Evolutionary conservation across 2,888 invertebrate genomes (phyloP).

Genomic region (Aphrophora alni): DNA sequence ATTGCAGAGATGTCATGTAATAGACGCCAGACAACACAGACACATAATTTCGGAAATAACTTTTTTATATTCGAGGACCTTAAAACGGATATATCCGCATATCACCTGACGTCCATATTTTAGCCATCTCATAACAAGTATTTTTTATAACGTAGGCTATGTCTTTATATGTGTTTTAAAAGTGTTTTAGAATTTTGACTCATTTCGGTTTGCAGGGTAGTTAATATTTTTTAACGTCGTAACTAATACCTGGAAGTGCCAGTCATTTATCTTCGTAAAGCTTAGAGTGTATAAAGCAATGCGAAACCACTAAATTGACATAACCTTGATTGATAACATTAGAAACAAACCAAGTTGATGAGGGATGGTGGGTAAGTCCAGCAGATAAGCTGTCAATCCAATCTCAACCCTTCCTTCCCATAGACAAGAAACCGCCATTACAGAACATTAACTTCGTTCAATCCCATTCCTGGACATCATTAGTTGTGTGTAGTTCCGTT

Average conservation of each 20-base stretch:
- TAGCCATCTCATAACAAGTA: no score
- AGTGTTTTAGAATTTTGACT: no score
- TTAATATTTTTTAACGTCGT: background rate
- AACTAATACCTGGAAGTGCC: background rate
- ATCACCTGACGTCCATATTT: no score
- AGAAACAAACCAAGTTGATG: background rate
- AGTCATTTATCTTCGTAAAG: background rate
- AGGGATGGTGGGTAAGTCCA: background rate
- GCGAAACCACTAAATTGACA: slow-evolving; percentile 1
- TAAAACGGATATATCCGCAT: no score
- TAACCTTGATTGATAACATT: background rate
- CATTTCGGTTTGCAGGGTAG: no score
- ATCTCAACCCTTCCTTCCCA: background rate
- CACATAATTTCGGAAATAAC: no score
- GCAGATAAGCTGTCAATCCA: background rate
- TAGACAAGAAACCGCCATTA: background rate
- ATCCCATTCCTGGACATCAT: background rate
- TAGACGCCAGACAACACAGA: no score
- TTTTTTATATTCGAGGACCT: no score
- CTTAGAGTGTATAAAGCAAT: background rate
- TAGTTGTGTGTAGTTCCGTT: no score
- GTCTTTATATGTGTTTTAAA: no score
- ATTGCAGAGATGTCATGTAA: no score
- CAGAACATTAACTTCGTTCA: background rate
- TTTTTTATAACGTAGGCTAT: no score